Percentiles rank a stretch among this genome's conserved stretches.
phyloP scores from a whole-genome alignment of 1,140 invertebrate genomes.

The Drosophila neocordata region DNA sequence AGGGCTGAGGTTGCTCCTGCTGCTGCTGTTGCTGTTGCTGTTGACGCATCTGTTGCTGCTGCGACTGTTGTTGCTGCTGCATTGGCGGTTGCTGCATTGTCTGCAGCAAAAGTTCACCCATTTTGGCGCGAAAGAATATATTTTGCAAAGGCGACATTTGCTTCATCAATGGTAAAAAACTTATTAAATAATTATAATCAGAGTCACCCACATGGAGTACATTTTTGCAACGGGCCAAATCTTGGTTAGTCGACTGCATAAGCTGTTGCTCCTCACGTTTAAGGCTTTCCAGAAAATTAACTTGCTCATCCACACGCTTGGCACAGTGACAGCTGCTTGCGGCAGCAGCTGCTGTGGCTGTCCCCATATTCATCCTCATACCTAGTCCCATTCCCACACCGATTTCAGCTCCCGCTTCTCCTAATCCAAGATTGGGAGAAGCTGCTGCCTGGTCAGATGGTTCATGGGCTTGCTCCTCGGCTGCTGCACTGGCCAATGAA shows the following conservation, averaged over 20 bases:
- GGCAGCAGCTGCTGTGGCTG: conserved; percentile 49
- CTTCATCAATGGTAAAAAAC: conserved; percentile 78
- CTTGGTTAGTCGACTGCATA: conserved; percentile 74
- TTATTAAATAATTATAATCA: conserved; percentile 77
- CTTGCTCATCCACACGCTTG: conserved; percentile 74
- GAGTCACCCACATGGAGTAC: conserved; percentile 72
- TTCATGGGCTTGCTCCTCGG: conserved; percentile 45
- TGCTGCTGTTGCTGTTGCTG: conserved; percentile 24
- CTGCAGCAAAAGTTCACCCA: conserved; percentile 71
- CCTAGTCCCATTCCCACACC: too few relatives aligned
- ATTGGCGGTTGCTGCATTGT: conserved; percentile 61
- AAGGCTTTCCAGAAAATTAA: conserved; percentile 66
- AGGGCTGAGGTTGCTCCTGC: conserved; percentile 39
- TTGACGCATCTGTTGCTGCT: conserved; percentile 13
- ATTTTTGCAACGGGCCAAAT: conserved; percentile 67
- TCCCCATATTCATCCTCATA: neutral
- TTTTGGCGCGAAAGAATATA: conserved; percentile 71
- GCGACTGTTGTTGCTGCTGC: conserved; percentile 21
- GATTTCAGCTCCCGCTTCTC: neutral
- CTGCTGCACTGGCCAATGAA: conserved; percentile 63
- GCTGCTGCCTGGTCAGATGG: neutral
- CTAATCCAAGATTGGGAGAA: neutral
- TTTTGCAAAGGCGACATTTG: conserved; percentile 75
- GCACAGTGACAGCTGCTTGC: conserved; percentile 65
- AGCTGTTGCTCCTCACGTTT: conserved; percentile 74